phyloP scores from a whole-genome alignment of 2,888 invertebrate genomes.

The Nomada hirtipes region DNA sequence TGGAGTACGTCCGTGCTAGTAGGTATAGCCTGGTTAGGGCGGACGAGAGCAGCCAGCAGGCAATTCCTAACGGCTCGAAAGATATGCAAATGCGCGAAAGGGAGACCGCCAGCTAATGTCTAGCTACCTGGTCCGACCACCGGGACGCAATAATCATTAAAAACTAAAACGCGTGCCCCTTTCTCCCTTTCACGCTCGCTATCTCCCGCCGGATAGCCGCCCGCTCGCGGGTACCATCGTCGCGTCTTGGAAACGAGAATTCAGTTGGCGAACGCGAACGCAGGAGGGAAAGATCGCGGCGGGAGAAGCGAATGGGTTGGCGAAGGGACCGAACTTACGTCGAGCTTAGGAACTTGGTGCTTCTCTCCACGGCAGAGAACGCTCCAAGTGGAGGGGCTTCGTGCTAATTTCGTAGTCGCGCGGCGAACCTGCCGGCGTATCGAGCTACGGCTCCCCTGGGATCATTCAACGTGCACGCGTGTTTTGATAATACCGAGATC shows the following conservation, averaged over 20 bases:
- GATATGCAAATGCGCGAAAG: slow-evolving; percentile 82
- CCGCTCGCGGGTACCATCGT: slow-evolving; percentile 22
- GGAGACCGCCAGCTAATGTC: slow-evolving; percentile 77
- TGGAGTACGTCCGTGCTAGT: slow-evolving; percentile 74
- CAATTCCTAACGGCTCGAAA: slow-evolving; percentile 81
- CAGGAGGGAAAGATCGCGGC: not conserved
- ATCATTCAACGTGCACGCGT: slow-evolving; percentile 55
- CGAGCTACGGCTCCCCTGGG: slow-evolving; percentile 60
- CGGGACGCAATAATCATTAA: slow-evolving; percentile 81
- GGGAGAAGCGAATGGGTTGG: slow-evolving; percentile 30
- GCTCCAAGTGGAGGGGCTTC: slow-evolving; percentile 39
- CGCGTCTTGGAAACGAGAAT: slow-evolving; percentile 7
- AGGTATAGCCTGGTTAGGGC: slow-evolving; percentile 70
- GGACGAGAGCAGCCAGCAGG: slow-evolving; percentile 72
- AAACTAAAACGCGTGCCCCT: slow-evolving; percentile 77
- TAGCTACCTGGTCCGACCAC: slow-evolving; percentile 74
- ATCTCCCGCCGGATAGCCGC: not conserved
- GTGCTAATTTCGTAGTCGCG: slow-evolving; percentile 69
- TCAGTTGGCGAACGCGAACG: not conserved
- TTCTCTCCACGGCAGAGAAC: slow-evolving; percentile 27
- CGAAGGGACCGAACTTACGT: slow-evolving; percentile 61
- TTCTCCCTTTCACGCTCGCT: not conserved
- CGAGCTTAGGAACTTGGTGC: slow-evolving; percentile 67
- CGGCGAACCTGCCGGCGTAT: slow-evolving; percentile 54
- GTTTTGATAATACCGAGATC: slow-evolving; percentile 62